Evolutionary conservation across 2,113 vertebrate species (phyloP).

Genomic region (Etheostoma spectabile): DNA sequence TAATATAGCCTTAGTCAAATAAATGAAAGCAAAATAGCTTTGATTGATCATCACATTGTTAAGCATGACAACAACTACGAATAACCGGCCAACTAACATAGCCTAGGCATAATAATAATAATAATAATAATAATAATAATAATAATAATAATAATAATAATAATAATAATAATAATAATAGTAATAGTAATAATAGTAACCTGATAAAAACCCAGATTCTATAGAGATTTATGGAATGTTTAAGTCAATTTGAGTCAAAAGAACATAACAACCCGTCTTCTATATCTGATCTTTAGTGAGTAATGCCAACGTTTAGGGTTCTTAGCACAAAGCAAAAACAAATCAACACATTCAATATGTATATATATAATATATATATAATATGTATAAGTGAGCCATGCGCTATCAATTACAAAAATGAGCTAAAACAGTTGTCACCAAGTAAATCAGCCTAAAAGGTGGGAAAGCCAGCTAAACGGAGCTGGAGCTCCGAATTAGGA

Average conservation of each 20-base stretch:
- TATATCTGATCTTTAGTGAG: neutral
- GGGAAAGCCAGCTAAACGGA: neutral
- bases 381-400: too few species aligned
- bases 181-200: too few species aligned
- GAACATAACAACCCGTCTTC: neutral
- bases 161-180: neutral
- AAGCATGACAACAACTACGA: too few species aligned
- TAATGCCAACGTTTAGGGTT: neutral
- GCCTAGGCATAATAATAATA: neutral
- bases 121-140: neutral
- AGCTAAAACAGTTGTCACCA: neutral
- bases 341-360: too few species aligned
- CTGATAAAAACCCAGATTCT: neutral
- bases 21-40: neutral
- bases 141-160: neutral
- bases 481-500: neutral
- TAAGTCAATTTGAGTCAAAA: neutral
- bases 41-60: neutral
- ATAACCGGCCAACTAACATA: neutral
- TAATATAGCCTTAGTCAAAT: neutral
- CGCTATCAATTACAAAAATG: neutral
- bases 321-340: neutral
- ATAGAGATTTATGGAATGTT: too few species aligned
- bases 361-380: too few species aligned
- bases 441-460: slow-evolving; percentile 23